Base-by-base conservation (phyloP, 53 echinoderm and acorn worm species). In the Patiria pectinifera region DNA sequence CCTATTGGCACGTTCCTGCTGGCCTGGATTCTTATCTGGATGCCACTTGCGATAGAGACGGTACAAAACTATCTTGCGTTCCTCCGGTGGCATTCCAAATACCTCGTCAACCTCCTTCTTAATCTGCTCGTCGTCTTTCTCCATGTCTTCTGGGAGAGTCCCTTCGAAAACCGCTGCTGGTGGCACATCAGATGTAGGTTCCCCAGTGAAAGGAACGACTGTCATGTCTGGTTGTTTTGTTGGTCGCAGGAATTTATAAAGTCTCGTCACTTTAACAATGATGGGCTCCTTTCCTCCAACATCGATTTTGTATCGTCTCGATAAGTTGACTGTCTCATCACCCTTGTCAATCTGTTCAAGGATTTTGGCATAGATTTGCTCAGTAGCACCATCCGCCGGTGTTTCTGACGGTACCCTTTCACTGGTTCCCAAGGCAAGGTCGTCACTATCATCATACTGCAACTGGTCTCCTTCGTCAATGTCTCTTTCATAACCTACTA, bases 21-120 rank as follows among this genome's bases (percentile, higher is more conserved):
- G 85, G 4, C n/a, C 82, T 13, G 83, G 90, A 61, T 96, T 87
- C 82, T 96, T 96, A 53, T 96, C 96, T 8, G 96, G 96, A 75
- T 96, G 96, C 96, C 96, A 96, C 78, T 91, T 93, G 14, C 76
- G 82, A 82, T 93, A 91, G 48, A 96, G 89, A 21, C 96, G 94
- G 16, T 69, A 53, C n/a, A 96, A 21, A 26, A 87, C 87, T 78
- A 92, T 77, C 48, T 87, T 87, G 25, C 92, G 89, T 59, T 94
- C 96, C 35, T 87, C 87, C 69, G 86, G 78, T 25, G 91, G 91
- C 63, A 96, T 48, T 2, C 69, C 48, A 61, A 91, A 91, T 24
- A 85, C 84, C 11, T 94, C 94, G 19, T 83, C 77, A 2, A 94
- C 48, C 66, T 87, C 85, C 61, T 69, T 53, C 84, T 47, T 76